Evolutionary conservation across 2,888 invertebrate species (phyloP), one percentile per base, ranked within the genome.

Genomic region (Dolichomitus sp.): DNA sequence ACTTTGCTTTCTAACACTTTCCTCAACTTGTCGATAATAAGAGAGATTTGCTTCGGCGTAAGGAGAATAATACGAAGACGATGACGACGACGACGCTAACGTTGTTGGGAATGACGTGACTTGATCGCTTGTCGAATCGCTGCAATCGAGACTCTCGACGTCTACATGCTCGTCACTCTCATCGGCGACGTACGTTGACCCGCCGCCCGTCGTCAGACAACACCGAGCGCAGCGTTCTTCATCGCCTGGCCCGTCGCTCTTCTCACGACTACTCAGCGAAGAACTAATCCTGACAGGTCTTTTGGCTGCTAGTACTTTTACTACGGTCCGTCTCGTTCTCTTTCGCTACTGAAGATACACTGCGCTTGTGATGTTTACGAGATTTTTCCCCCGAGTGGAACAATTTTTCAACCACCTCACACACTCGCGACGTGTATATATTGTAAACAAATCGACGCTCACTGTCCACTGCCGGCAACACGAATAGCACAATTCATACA

Each of bases 241-340:
- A 86, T 87, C 85, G 85, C 83, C 72, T n/a, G 59, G 74, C 61
- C 83, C 83, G 76, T 87, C 84, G 84, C 80, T 80, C 57, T 68
- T 80, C 77, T 59, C 33, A 5, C 57, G 57, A 17, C 78, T 75
- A 40, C 83, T 81, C 65, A 66, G 73, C 78, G 80, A 69, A 76
- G 85, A 83, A 84, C 79, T 84, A 85, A 87, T 86, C 73, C 84
- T 86, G 84, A 83, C 76, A 63, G 68, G 66, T 72, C 79, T 68
- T 65, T 54, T 23, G n/a, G 52, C 75, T 57, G 54, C 40, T 19
- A 12, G 30, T 17, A 54, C 69, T 52, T 37, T 23, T 33, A 23
- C 30, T 19, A 70, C 74, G 27, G 40, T 65, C n/a, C 14, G 33
- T 37, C 61, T 23, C 17, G 12, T n/a, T 48, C n/a, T 7, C 45